Evolutionary conservation across 2,797 vertebrate species (phyloP).

Genomic region (Amazonetta brasiliensis): DNA sequence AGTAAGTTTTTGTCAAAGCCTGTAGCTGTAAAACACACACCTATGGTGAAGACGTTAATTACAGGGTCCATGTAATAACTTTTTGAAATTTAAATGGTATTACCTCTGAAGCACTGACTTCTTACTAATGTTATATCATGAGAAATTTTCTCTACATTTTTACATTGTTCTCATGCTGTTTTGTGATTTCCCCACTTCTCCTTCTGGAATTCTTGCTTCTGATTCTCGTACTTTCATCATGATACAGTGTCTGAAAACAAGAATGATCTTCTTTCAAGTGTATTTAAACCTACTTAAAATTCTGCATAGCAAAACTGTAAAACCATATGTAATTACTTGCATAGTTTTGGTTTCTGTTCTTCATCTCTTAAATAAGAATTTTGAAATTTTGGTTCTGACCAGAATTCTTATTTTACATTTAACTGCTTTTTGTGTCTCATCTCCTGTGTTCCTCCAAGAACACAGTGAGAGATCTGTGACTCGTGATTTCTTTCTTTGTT

Average conservation of each 20-base stretch:
- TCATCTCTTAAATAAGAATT: background rate
- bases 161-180: accelerated
- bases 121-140: background rate
- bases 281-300: background rate
- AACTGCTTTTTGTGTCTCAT: background rate
- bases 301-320: background rate
- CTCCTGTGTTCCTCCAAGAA: background rate
- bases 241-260: background rate
- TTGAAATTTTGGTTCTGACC: background rate
- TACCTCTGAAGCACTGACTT: background rate
- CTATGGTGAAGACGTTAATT: background rate
- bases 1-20: background rate
- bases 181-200: background rate
- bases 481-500: background rate
- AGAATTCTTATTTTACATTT: background rate
- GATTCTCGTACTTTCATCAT: background rate
- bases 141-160: background rate
- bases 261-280: background rate
- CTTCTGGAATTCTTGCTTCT: background rate
- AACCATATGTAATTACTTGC: background rate
- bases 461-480: background rate
- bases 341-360: background rate
- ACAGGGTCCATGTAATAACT: background rate
- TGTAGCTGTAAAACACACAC: background rate
- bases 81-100: background rate